These are phyloP conservation scores for Pituophis catenifer DNA, from an alignment of 2,113 vertebrate genomes.

Conservation along the genomic window DNA sequence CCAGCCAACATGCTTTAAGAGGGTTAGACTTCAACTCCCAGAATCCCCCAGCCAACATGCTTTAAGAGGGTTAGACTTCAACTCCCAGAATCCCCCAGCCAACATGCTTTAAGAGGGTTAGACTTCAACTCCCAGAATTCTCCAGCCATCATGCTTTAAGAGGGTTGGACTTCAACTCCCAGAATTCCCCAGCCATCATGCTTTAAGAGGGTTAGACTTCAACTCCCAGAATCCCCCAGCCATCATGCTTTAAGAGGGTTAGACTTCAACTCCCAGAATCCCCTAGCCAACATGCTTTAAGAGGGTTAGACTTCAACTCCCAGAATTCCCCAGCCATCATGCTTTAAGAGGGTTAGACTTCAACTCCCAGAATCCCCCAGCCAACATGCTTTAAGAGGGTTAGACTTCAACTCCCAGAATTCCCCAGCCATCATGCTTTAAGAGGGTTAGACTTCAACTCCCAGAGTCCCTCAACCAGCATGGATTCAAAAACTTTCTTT, in stretches of 20 bases:
- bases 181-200: background rate
- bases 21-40: background rate
- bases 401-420: background rate
- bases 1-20: no score
- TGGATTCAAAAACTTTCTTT: slow-evolving; percentile 80
- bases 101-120: no score
- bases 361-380: no score
- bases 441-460: background rate
- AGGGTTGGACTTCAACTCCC: background rate
- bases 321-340: background rate
- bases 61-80: background rate
- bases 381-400: no score
- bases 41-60: background rate
- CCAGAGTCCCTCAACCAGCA: background rate
- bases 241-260: no score
- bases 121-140: background rate
- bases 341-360: no score
- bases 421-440: background rate
- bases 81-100: background rate
- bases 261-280: background rate
- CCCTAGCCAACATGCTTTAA: background rate
- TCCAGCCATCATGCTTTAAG: no score
- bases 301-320: background rate
- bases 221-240: no score
- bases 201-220: no score